These are phyloP conservation scores for Phasianus colchicus DNA, from an alignment of 2,113 vertebrate genomes.

Conservation along the genomic window DNA sequence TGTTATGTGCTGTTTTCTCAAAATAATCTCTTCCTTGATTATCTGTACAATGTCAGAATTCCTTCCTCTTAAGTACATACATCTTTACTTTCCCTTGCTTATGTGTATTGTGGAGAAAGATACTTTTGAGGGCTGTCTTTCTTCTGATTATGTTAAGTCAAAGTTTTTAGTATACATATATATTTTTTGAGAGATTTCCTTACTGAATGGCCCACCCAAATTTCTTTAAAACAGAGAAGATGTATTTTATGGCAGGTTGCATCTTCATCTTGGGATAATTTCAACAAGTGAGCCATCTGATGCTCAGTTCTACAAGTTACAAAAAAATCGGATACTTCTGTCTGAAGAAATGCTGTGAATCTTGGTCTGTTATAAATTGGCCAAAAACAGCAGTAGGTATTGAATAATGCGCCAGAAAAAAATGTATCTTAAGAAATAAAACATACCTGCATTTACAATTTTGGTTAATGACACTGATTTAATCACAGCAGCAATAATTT, in stretches of 20 bases:
- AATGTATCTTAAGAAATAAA: background rate
- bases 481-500: background rate
- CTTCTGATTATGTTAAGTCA: background rate
- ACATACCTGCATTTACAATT: background rate
- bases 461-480: background rate
- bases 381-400: background rate
- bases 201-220: background rate
- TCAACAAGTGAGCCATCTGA: background rate
- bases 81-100: background rate
- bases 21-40: constrained; percentile 39
- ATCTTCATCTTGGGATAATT: background rate
- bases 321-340: background rate
- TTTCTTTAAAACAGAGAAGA: constrained; percentile 1
- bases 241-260: background rate
- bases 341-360: background rate
- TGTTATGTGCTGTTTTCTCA: background rate
- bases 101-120: background rate
- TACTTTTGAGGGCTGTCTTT: background rate
- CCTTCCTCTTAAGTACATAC: background rate
- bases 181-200: background rate
- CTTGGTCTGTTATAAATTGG: background rate
- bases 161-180: background rate
- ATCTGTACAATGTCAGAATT: background rate
- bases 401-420: background rate
- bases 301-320: background rate